Conservation (phyloP, 1,140 invertebrate species). For the Nomia melanderi region DNA sequence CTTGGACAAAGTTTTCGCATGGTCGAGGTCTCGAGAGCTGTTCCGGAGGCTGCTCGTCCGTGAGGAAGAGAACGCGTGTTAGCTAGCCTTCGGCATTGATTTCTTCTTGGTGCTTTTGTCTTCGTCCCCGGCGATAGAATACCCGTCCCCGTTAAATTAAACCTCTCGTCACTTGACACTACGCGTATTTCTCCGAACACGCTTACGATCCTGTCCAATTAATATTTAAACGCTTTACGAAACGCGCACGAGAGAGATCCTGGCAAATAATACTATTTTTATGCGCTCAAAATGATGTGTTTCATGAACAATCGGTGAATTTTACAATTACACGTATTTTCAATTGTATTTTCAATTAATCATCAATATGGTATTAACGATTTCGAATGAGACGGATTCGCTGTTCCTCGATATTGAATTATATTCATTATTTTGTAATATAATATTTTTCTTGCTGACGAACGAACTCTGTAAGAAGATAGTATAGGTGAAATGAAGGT, state of each 20-base stretch:
- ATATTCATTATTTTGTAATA: too few relatives aligned
- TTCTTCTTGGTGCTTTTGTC: constrained; percentile 53
- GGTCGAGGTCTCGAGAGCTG: constrained; percentile 67
- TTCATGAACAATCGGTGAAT: too few relatives aligned
- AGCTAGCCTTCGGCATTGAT: constrained; percentile 65
- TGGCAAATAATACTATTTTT: neutral
- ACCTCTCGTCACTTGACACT: constrained; percentile 25
- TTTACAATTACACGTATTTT: too few relatives aligned
- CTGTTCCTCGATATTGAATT: too few relatives aligned
- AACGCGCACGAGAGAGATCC: neutral
- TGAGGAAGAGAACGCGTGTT: constrained; percentile 60
- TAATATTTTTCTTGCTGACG: too few relatives aligned
- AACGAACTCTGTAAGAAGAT: too few relatives aligned
- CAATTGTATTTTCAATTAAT: too few relatives aligned
- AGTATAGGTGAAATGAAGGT: too few relatives aligned
- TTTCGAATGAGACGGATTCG: too few relatives aligned
- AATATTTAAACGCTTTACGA: neutral
- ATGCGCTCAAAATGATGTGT: neutral
- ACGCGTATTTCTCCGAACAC: neutral
- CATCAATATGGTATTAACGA: too few relatives aligned
- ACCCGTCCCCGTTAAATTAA: constrained; percentile 44
- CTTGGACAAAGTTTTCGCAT: constrained; percentile 80
- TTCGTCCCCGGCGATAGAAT: constrained; percentile 32
- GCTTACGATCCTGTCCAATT: too few relatives aligned
- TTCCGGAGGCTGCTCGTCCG: constrained; percentile 56